Evolutionary conservation across 2,888 invertebrate genomes (phyloP).

Genomic region (Scotopteryx bipunctaria): DNA sequence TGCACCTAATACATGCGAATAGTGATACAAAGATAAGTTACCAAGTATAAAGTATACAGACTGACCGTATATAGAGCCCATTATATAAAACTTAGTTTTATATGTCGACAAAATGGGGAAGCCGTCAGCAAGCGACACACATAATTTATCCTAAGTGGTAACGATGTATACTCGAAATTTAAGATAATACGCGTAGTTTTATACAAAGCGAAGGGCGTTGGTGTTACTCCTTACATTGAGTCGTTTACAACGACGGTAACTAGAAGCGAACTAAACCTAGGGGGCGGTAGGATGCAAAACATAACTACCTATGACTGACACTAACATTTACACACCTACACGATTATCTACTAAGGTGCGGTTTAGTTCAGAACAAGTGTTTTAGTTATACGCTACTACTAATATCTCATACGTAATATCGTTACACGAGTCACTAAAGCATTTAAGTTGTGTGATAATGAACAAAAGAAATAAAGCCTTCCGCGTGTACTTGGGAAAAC

Average conservation of each 20-base stretch:
- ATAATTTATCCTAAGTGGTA: constrained; percentile 49
- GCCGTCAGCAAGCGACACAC: constrained; percentile 38
- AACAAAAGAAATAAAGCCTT: constrained; percentile 12
- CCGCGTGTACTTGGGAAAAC: constrained; percentile 17
- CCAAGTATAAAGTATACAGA: constrained; percentile 42
- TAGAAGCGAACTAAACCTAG: constrained; percentile 62
- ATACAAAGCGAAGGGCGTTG: constrained; percentile 68
- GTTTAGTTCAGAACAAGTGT: constrained; percentile 57
- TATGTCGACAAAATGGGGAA: constrained; percentile 36
- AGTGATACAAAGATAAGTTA: constrained; percentile 58
- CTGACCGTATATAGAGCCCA: constrained; percentile 38
- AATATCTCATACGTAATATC: constrained; percentile 74
- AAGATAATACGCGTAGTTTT: constrained; percentile 57
- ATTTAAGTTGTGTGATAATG: constrained; percentile 11
- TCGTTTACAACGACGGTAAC: constrained; percentile 71
- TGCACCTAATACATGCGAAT: constrained; percentile 71
- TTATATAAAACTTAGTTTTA: constrained; percentile 47
- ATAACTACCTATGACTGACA: constrained; percentile 29
- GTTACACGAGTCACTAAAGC: constrained; percentile 50
- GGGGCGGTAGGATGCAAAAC: constrained; percentile 37
- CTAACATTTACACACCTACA: constrained; percentile 35
- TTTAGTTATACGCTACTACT: constrained; percentile 58
- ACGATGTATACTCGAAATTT: constrained; percentile 53
- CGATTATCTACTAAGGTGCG: constrained; percentile 58
- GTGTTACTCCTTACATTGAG: constrained; percentile 75